Conservation (phyloP, 1,140 invertebrate genomes). For the Ostrea denselamellosa region DNA sequence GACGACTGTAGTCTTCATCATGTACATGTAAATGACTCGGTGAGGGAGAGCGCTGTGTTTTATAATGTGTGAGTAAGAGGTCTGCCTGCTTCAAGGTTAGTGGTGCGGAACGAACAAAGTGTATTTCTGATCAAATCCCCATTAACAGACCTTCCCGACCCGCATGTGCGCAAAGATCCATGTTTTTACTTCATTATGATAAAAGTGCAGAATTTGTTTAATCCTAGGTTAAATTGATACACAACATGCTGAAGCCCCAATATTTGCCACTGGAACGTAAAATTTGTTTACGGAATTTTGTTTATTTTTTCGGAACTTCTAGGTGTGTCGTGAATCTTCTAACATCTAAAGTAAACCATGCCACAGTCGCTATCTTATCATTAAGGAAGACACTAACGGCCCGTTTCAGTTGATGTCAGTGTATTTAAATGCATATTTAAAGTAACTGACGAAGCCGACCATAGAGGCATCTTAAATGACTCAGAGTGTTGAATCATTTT, state of each 20-base stretch:
- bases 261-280: neutral
- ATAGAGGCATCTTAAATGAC: neutral
- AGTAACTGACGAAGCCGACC: neutral
- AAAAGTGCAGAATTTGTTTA: conserved; percentile 24
- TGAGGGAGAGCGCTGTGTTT: neutral
- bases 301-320: neutral
- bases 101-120: conserved; percentile 2
- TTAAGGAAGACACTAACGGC: neutral
- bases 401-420: neutral
- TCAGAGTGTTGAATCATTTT: conserved; percentile 11
- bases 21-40: neutral
- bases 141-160: conserved; percentile 34
- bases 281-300: conserved; percentile 8
- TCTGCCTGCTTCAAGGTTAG: neutral
- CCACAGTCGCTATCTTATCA: neutral
- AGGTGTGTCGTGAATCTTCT: conserved; percentile 13
- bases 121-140: conserved; percentile 24
- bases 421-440: no score
- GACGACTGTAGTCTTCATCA: neutral
- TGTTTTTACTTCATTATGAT: conserved; percentile 28
- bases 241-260: neutral
- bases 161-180: conserved; percentile 15
- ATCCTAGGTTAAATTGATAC: neutral
- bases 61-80: conserved; percentile 24
- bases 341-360: neutral